Base-by-base conservation (phyloP, 2,113 vertebrate species). In the Struthio camelus region DNA sequence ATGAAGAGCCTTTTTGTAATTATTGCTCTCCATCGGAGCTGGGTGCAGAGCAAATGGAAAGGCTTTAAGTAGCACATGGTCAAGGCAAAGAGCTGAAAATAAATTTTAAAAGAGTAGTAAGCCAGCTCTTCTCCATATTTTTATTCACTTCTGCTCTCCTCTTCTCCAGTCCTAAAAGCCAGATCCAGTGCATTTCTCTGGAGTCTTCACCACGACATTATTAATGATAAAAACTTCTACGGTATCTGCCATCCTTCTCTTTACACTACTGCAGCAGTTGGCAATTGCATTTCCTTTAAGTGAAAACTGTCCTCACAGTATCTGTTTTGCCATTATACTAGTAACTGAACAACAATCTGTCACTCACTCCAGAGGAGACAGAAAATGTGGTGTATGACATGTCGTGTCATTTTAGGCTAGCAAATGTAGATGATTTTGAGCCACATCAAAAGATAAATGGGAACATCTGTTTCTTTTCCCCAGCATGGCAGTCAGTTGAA, bases 381-480 rank as follows among this genome's bases (percentile, higher is more conserved):
- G 50, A 88, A 65, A 78, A 96, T 85, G 85, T 12, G 65, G 65
- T 9, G 11, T 81, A 80, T 0, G 40, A 77, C 54, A 53, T 19
- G 10, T 70, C 38, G 2, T 83, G 59, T 92, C 94, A 90, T 96
- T 97, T 97, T 85, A 95, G 95, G 93, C 38, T 91, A 95, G 83
- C 75, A 90, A 97, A 93, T 94, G 70, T 96, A 97, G 98, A 96
- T 96, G 72, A 93, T 95, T 96, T 89, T 86, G 87, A 97, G 92
- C 80, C 86, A 93, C 79, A 96, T 92, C 93, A 94, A 91, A 97
- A 94, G 93, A 95, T 73, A 97, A 96, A 97, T 38, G 73, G 65
- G 80, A 97, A 97, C 94, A 97, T 97, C 93, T 96, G 97, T 93
- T 97, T 96, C 88, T 93, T 78, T 90, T 84, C 95, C 69, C 50